Base-by-base conservation (phyloP, 2,797 vertebrate species). In the Taenioides sp. region DNA sequence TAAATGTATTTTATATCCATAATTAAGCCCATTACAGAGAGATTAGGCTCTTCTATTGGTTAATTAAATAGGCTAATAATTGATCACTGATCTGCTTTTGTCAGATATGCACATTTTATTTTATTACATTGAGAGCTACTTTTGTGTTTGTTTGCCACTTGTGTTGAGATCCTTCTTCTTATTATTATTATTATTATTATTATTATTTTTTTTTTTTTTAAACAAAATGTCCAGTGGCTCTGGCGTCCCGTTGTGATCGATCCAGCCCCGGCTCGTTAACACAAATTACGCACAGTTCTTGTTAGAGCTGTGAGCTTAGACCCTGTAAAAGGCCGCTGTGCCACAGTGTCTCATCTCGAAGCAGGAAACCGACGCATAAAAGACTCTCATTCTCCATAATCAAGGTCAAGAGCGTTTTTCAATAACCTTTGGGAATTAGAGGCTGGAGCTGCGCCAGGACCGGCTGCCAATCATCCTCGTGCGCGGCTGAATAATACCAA, bases 361-460 rank as follows among this genome's bases (percentile, higher is more conserved):
- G 82, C 79, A 79, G 78, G 68, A 86, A 87, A 77, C 59, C 25
- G 72, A 78, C 76, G 82, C 78, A 88, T 84, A 77, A 87, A 88
- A 85, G 76, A 83, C 81, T 82, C 75, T 76, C 83, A 74, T 86
- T 82, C 84, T 85, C 77, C 82, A 86, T 86, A 89, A 91, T 92
- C 87, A 89, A 91, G 88, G 88, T 92, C 89, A 90, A 82, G 80
- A 87, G 79, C 83, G 84, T 80, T 89, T 89, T 88, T 90, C 86
- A 89, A 86, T 83, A 79, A 87, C 86, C 87, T 85, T 69, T 84
- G 90, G 89, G 89, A 89, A 86, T 90, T 85, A 79, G 76, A 80
- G 47, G 57, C 78, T 83, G 86, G 83, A 87, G 37, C 64, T 0
- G 79, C 77, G 82, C 87, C 88, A 86, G 84, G 20, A 75, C 74